Base-by-base conservation (phyloP, 2,797 vertebrate species). In the Hippoglossus hippoglossus region DNA sequence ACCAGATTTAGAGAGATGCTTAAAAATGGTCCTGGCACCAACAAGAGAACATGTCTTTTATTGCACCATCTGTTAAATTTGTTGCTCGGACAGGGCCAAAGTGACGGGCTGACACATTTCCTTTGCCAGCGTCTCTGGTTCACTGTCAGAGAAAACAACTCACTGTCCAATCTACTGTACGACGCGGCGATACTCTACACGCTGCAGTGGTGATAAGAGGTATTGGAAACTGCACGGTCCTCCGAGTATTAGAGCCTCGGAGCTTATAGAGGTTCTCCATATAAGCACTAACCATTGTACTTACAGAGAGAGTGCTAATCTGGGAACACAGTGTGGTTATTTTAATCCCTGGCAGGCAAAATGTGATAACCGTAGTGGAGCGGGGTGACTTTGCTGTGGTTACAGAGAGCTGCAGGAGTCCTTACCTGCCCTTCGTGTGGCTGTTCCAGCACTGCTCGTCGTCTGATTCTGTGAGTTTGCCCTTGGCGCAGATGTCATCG, bases 381-480 rank as follows among this genome's bases (percentile, higher is more conserved):
- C 19, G 5, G 51, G 41, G 61, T 67, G 71, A 85, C 64, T 71
- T 82, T 75, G 44, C 64, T 26, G 51, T 68, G 65, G 76, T 77
- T 75, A 41, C 73, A 77, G 59, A 79, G 74, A 73, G 44, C n/a
- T 59, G 39, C 64, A 60, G 41, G 62, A 75, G 62, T 83, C 65
- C 92, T 95, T 93, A 98, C 98, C 97, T 97, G 39, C 96, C 97
- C 94, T 96, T 97, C 65, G 94, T 93, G 89, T 99, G 98, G 63
- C 98, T 98, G 5, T 99, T 99, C 98, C 98, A 99, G 89, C 98
- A 99, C 51, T 97, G 96, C 76, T 99, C 97, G 64, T 98, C 96
- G 0, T 96, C 92, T n/a, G 93, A 87, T 0, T 93, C 91, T 3
- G 96, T 96, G 86, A 98, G 93, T 4, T 91, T 93, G 47, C 95